Evolutionary conservation across 2,888 invertebrate genomes (phyloP), one percentile per base, ranked within the genome.

Genomic region (Stenchaetothrips biformis): DNA sequence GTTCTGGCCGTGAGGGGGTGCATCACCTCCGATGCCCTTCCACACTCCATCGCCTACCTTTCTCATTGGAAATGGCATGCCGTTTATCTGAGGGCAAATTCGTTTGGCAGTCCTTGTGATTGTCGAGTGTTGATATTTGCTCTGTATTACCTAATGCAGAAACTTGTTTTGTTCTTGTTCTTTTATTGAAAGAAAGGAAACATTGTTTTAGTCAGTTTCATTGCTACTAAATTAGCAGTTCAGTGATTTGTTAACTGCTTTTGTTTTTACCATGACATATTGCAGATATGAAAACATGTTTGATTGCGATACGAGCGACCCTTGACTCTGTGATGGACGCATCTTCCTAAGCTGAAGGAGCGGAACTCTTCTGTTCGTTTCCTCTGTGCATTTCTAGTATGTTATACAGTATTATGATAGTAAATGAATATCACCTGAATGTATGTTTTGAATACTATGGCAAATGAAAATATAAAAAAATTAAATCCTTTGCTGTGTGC

Each of bases 301-400:
- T 74, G 67, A 80, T 78, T 78, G 79, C 62, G 79, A 77, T 81
- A 79, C 67, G 77, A 78, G 78, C 78, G 79, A 62, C 79, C 78
- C 78, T 78, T 79, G 80, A 80, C 79, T 79, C 80, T 79, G 78
- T 80, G 80, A 79, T 67, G 79, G 80, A 81, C 53, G 77, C 67
- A 79, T 79, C 79, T 62, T 74, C 79, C 79, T 79, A 67, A 81
- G 82, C 82, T 80, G 80, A 82, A 83, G 82, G 82, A 83, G 82
- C 83, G 82, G 83, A 89, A 90, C 92, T 93, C 93, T 93, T 93
- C 93, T 93, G 93, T 92, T 93, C 92, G 93, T 93, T 93, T 93
- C 93, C 91, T 91, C 91, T 92, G 93, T 93, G 93, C 93, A 93
- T 93, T 93, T 93, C 93, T 92, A 93, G 92, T 93, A 93, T 93